Evolutionary conservation across 2,113 vertebrate species (phyloP).

Genomic region (Paratilapia polleni): DNA sequence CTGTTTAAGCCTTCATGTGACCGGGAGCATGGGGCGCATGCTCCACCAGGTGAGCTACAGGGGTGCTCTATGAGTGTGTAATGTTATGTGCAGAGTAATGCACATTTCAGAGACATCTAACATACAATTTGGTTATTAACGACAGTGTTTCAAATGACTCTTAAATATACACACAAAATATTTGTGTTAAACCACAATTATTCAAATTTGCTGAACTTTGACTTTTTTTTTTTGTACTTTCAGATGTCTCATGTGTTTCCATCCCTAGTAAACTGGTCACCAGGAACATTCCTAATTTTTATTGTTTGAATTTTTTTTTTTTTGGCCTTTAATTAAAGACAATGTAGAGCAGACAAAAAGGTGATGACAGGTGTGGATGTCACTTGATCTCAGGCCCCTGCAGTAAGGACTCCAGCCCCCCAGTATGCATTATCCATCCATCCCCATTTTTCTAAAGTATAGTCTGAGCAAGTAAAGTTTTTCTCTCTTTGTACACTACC

Average conservation of each 20-base stretch:
- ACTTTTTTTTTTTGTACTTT: no score
- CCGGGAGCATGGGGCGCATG: background rate
- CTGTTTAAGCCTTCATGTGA: background rate
- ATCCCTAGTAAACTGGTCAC: fast-evolving
- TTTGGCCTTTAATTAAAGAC: background rate
- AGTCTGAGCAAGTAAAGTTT: no score
- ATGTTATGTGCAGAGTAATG: background rate
- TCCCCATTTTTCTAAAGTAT: no score
- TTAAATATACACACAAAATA: background rate
- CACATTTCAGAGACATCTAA: no score
- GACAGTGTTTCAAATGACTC: no score
- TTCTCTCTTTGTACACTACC: no score
- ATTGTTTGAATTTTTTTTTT: background rate
- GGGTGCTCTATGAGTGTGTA: background rate
- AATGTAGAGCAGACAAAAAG: background rate
- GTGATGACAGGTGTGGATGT: no score
- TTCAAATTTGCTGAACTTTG: background rate
- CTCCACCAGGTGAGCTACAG: background rate
- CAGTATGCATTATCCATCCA: no score
- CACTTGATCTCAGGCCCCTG: no score
- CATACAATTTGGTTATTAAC: no score
- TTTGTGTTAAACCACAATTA: background rate
- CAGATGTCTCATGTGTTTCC: no score
- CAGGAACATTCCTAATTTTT: fast-evolving
- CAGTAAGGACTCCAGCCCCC: no score